Percentiles rank a stretch among this genome's conserved stretches.
phyloP scores from a whole-genome alignment of 92 coral and sea anemone genomes.

The Epizoanthus illoricatus region DNA sequence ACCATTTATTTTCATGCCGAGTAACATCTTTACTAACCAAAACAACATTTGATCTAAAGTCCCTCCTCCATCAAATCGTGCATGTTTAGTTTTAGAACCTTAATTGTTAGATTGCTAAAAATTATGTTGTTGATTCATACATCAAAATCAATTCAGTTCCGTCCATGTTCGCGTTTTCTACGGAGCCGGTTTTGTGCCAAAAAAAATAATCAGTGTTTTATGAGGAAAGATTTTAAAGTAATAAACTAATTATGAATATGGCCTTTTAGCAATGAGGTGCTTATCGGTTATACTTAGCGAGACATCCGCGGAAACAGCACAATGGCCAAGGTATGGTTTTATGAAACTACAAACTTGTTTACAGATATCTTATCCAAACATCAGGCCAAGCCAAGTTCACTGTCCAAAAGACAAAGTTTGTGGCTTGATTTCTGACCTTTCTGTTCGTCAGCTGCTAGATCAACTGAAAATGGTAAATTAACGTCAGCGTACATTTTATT shows the following conservation, averaged over 20 bases:
- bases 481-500: too few relatives aligned
- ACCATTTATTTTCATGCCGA: background rate
- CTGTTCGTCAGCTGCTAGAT: too few relatives aligned
- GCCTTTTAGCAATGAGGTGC: background rate
- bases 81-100: background rate
- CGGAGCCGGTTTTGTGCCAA: background rate
- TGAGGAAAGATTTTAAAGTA: background rate
- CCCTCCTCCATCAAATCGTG: background rate
- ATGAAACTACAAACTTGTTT: slow-evolving; percentile 7
- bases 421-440: too few relatives aligned
- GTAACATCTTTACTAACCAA: background rate
- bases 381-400: background rate
- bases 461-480: too few relatives aligned
- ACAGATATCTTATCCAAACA: slow-evolving; percentile 11
- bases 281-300: background rate
- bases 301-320: background rate
- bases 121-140: background rate
- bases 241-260: background rate
- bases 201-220: background rate
- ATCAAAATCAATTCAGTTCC: background rate
- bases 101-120: background rate
- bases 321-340: slow-evolving; percentile 7
- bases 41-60: background rate
- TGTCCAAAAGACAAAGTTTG: too few relatives aligned
- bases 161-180: background rate